Percentiles rank a stretch among this genome's conserved stretches.
Conservation (phyloP, 2,113 vertebrate species). For the Microcebus lehilahytsara region DNA sequence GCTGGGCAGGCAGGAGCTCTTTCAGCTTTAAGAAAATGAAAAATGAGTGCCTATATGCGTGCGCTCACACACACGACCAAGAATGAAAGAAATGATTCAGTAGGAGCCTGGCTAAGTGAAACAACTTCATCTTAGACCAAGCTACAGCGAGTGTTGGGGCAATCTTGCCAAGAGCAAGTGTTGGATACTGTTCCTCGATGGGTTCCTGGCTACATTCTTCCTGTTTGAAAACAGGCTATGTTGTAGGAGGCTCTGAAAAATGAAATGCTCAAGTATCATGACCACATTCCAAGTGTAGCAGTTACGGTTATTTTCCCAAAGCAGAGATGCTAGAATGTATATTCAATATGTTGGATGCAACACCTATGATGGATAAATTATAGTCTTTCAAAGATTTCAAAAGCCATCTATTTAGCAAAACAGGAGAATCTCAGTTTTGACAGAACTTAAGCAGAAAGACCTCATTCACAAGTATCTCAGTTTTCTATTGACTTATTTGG, state of each 20-base stretch:
- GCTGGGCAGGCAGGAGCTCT: background rate
- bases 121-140: background rate
- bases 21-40: background rate
- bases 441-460: background rate
- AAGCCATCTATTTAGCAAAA: background rate
- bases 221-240: background rate
- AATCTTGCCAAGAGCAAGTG: background rate
- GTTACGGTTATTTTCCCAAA: background rate
- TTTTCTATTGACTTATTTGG: slow-evolving; percentile 30
- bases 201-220: background rate
- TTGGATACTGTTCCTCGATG: background rate
- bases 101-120: background rate
- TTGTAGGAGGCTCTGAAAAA: background rate
- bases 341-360: background rate
- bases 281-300: background rate
- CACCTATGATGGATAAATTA: background rate
- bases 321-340: background rate
- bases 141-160: background rate
- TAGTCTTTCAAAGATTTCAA: background rate
- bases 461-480: background rate
- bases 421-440: background rate
- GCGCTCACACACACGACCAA: background rate
- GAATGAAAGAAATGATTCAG: background rate
- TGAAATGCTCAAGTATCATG: background rate
- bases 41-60: background rate